Conservation (phyloP, 2,888 invertebrate species). For the Xestoiulus laeticollis region DNA sequence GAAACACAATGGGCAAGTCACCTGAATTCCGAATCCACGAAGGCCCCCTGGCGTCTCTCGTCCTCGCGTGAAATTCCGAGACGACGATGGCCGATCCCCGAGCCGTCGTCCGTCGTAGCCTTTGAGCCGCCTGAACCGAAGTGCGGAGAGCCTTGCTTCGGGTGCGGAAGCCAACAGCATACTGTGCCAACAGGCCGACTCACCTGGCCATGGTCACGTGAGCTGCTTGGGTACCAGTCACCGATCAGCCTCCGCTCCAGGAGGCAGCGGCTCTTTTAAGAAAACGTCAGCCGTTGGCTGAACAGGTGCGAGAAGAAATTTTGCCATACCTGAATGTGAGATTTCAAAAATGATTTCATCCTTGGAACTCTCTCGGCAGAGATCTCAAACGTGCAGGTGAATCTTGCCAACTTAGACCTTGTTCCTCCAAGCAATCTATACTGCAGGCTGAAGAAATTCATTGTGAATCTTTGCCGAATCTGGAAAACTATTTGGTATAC, state of each 20-base stretch:
- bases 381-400: not conserved
- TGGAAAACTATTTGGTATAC: too few relatives aligned
- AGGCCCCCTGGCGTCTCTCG: constrained; percentile 16
- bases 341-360: too few relatives aligned
- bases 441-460: not conserved
- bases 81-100: not conserved
- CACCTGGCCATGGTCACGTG: not conserved
- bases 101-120: not conserved
- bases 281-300: not conserved
- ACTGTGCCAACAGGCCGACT: too few relatives aligned
- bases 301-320: not conserved
- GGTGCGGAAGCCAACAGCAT: not conserved
- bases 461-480: too few relatives aligned
- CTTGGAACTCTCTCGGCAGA: not conserved
- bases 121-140: not conserved
- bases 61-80: not conserved
- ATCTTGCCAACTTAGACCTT: too few relatives aligned
- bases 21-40: constrained; percentile 2
- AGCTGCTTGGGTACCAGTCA: not conserved
- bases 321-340: too few relatives aligned
- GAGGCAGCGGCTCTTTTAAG: not conserved
- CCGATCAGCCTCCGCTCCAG: not conserved
- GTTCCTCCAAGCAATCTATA: too few relatives aligned
- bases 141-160: not conserved
- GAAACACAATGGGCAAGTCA: not conserved